Percentiles rank a stretch among this genome's conserved stretches.
These are phyloP conservation scores for Syrmaticus mikado DNA, from an alignment of 2,113 vertebrate genomes.

Conservation along the genomic window DNA sequence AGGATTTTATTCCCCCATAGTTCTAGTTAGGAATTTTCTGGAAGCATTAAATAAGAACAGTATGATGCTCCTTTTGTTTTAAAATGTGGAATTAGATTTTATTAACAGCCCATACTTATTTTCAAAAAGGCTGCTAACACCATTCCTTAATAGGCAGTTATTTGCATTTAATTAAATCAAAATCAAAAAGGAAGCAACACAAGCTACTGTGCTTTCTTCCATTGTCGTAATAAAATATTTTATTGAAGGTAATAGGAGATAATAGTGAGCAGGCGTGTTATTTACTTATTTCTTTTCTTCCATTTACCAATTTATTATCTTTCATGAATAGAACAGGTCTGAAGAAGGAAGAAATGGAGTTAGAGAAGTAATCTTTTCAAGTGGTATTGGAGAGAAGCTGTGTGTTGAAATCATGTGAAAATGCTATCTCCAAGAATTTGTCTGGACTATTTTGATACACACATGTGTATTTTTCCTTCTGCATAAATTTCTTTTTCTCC, in stretches of 20 bases:
- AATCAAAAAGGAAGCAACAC: neutral
- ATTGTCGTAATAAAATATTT: neutral
- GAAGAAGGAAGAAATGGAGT: neutral
- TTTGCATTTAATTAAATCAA: neutral
- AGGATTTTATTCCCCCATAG: neutral
- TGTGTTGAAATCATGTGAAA: neutral
- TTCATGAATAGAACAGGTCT: neutral
- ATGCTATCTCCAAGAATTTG: neutral
- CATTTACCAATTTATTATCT: neutral
- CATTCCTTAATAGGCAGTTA: neutral
- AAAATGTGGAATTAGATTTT: neutral
- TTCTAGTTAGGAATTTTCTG: neutral
- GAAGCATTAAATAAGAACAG: neutral
- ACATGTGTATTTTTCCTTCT: accelerated
- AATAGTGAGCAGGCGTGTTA: neutral
- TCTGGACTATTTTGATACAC: neutral
- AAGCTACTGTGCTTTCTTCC: neutral
- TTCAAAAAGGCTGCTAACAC: neutral
- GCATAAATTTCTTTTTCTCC: neutral
- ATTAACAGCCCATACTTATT: neutral
- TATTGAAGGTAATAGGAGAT: neutral
- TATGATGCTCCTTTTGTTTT: neutral
- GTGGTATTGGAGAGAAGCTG: neutral
- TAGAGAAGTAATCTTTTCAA: neutral
- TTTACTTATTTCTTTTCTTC: neutral